Base-by-base conservation (phyloP, 2,888 invertebrate genomes). In the Theodoxus fluviatilis region DNA sequence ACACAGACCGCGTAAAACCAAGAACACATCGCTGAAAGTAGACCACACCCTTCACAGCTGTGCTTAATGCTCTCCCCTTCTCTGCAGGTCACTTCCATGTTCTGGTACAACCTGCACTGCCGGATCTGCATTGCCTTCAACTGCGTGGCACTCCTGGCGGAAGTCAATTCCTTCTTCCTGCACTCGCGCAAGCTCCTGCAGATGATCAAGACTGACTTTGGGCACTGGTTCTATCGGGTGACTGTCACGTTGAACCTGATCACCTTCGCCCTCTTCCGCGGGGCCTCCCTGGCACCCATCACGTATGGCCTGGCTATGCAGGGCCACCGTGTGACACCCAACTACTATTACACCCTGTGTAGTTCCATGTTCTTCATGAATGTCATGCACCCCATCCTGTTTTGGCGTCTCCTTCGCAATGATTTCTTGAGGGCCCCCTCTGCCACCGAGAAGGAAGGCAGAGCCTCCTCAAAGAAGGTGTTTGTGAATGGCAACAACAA, bases 101-200 rank as follows among this genome's bases (percentile, higher is more conserved):
- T 86, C 75, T 81, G 80, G 76, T 85, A 83, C 78, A 84, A 86
- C 75, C 73, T 86, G 52, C 75, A 80, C 47, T 70, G 71, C 31
- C 74, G 77, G 52, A 77, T 78, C 35, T 83, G 83, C 72, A 81
- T 87, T 47, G 83, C 80, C 1, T 86, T 83, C 79, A 85, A 80
- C 71, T 76, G 81, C 18, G 71, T 87, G 22, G 86, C 85, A 3
- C 76, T 87, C 22, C 76, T 84, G 69, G 81, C 83, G 12, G 86
- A 87, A 71, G 80, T 86, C 67, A 87, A 87, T 80, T 85, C 83
- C 70, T 79, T 86, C 71, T 86, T 86, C 75, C 81, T 87, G 7
- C 87, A 87, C 73, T 79, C 83, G 47, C 76, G 87, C 18, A 86
- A 87, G 75, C 80, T 87, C n/a, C 71, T 86, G 9, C 86, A 86